Conservation (phyloP, 2,797 vertebrate species). For the Sylvia borin region DNA sequence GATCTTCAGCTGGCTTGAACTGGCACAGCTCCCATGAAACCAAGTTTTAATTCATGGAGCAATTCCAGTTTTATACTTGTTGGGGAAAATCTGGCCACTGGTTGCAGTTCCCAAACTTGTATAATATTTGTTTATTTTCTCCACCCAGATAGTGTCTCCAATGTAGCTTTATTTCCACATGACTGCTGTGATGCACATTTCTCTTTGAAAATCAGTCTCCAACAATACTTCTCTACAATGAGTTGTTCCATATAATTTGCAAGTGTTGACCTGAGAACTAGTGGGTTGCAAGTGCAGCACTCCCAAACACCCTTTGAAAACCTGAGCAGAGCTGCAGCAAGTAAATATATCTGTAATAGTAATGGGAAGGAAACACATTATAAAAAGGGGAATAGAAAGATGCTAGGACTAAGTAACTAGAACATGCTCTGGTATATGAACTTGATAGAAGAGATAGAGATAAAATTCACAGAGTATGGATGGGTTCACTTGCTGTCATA, state of each 20-base stretch:
- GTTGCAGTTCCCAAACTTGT: not conserved
- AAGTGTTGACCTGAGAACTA: not conserved
- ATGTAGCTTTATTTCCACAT: not conserved
- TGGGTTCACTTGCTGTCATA: not conserved
- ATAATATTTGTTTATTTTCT: conserved; percentile 34
- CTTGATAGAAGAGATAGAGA: not conserved
- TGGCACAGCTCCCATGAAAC: not conserved
- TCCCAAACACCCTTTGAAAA: not conserved
- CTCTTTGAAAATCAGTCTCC: not conserved
- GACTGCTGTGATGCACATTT: not conserved
- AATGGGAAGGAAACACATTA: not conserved
- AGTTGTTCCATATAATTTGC: not conserved
- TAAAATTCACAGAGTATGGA: not conserved
- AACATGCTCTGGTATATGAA: not conserved
- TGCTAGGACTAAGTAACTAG: not conserved
- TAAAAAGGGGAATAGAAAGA: not conserved
- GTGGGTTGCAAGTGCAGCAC: not conserved
- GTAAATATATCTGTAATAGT: not conserved
- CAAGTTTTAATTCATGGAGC: not conserved
- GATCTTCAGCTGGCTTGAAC: not conserved
- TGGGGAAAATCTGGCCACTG: not conserved
- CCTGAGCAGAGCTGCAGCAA: not conserved
- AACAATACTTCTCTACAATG: not conserved
- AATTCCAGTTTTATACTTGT: not conserved
- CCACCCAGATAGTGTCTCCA: not conserved